These are phyloP conservation scores for Microctenopoma steveboyesi DNA, from an alignment of 2,797 vertebrate genomes.

Conservation along the genomic window DNA sequence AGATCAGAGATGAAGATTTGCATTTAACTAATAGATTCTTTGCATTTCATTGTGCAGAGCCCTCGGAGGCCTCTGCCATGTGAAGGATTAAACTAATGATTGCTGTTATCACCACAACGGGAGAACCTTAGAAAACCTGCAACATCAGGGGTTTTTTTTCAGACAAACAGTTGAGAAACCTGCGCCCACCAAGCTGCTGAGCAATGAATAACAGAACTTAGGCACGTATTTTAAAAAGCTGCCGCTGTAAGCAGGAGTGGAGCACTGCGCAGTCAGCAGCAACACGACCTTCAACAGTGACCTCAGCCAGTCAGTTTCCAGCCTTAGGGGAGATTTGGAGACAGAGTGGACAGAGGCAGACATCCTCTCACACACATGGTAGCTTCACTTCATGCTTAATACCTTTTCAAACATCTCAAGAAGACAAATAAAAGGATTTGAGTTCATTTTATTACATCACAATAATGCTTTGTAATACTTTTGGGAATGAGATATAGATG, in stretches of 20 bases:
- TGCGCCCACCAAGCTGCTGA: constrained; percentile 45
- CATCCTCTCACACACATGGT: neutral
- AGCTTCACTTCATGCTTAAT: neutral
- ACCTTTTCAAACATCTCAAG: constrained; percentile 1
- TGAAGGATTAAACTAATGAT: constrained; percentile 46
- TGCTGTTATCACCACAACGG: constrained; percentile 34
- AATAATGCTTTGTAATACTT: neutral
- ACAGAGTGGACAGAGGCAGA: constrained; percentile 36
- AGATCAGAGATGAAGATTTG: constrained; percentile 49
- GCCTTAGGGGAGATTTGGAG: constrained; percentile 46
- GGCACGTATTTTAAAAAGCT: constrained; percentile 35
- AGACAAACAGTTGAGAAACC: constrained; percentile 24
- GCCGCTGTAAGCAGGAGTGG: constrained; percentile 56
- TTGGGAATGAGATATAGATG: neutral
- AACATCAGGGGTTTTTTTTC: constrained; percentile 8
- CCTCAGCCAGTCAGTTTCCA: constrained; percentile 52
- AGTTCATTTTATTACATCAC: neutral
- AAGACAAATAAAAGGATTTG: constrained; percentile 7
- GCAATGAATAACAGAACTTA: constrained; percentile 24
- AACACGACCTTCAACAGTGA: constrained; percentile 59
- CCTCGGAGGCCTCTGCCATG: constrained; percentile 33
- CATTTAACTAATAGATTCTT: constrained; percentile 48
- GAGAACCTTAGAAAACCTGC: constrained; percentile 27
- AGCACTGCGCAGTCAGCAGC: constrained; percentile 63
- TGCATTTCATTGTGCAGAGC: constrained; percentile 24